Evolutionary conservation across 2,888 invertebrate species (phyloP).

Genomic region (Pharmacophagus antenor): DNA sequence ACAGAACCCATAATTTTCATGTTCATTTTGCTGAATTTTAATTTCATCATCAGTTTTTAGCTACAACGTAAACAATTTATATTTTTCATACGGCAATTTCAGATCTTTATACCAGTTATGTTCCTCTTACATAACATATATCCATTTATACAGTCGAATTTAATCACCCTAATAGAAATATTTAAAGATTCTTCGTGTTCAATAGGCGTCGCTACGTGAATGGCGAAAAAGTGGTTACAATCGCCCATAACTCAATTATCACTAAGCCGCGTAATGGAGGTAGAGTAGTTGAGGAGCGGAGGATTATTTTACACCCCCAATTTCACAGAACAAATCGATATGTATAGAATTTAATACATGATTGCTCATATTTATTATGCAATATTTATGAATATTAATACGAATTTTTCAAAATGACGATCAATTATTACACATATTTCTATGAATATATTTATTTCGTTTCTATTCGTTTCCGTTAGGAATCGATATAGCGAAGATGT

Average conservation of each 20-base stretch:
- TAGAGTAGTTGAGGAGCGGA: constrained; percentile 24
- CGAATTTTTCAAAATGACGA: neutral
- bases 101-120: no score
- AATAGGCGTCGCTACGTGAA: constrained; percentile 31
- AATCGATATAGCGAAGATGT: constrained; percentile 8
- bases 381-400: neutral
- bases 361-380: neutral
- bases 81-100: no score
- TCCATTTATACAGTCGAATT: constrained; percentile 9
- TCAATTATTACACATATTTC: neutral
- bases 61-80: no score
- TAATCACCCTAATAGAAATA: constrained; percentile 2
- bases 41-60: no score
- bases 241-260: constrained; percentile 47
- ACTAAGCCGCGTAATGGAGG: constrained; percentile 33
- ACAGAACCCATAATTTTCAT: no score
- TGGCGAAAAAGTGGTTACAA: constrained; percentile 37
- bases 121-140: constrained; percentile 12
- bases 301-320: constrained; percentile 36
- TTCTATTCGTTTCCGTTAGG: neutral
- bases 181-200: constrained; percentile 12
- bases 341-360: neutral
- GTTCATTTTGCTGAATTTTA: no score
- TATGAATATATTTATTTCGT: neutral
- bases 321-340: constrained; percentile 37